Conservation (phyloP, 2,888 invertebrate species). For the Malacosoma neustria region DNA sequence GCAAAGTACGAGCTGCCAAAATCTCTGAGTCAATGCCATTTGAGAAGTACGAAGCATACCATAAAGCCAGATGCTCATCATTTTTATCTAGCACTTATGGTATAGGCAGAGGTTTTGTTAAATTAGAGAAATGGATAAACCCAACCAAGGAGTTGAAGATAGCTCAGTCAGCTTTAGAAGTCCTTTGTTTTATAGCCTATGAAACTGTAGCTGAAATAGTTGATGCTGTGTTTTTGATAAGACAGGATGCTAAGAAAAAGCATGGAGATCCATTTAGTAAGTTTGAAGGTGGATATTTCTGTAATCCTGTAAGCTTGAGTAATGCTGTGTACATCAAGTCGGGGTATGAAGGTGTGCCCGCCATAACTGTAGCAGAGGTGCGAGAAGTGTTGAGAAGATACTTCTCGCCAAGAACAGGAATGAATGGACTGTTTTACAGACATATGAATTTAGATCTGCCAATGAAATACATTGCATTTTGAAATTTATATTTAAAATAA, state of each 20-base stretch:
- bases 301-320: constrained; percentile 74
- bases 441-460: constrained; percentile 62
- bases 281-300: constrained; percentile 77
- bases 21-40: constrained; percentile 67
- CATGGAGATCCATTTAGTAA: constrained; percentile 81
- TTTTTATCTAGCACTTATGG: constrained; percentile 72
- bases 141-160: constrained; percentile 77
- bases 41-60: constrained; percentile 83
- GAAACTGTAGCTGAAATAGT: constrained; percentile 93
- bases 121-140: constrained; percentile 78
- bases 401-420: constrained; percentile 76
- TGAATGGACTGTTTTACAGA: constrained; percentile 65
- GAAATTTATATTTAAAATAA: constrained; percentile 8
- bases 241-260: constrained; percentile 82
- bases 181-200: constrained; percentile 89
- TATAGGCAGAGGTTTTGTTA: constrained; percentile 66
- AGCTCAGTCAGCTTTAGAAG: constrained; percentile 79
- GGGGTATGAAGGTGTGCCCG: constrained; percentile 79
- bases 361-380: constrained; percentile 87
- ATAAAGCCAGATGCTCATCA: constrained; percentile 84
- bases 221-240: constrained; percentile 86
- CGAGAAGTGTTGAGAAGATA: constrained; percentile 87
- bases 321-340: constrained; percentile 72
- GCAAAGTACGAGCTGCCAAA: constrained; percentile 75
- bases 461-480: constrained; percentile 45